Percentiles rank a stretch among this genome's conserved stretches.
These are phyloP conservation scores for Podarcis siculus DNA, from an alignment of 2,797 vertebrate genomes.

Conservation along the genomic window DNA sequence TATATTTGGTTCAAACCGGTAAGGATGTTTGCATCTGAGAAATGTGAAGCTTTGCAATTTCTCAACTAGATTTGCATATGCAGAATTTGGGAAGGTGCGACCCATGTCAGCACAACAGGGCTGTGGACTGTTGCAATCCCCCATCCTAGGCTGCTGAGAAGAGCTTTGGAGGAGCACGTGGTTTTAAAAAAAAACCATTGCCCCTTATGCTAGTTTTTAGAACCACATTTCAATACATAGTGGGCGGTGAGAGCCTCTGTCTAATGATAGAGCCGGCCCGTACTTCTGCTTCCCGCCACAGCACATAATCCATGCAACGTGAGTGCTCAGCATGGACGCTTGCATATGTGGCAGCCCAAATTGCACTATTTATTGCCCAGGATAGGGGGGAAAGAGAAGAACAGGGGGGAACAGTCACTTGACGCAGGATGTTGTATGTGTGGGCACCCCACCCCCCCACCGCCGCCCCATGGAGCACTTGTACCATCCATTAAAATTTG, in stretches of 20 bases:
- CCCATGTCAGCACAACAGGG: not conserved
- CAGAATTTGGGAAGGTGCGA: slow-evolving; percentile 25
- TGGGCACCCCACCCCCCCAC: not conserved
- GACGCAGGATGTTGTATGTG: not conserved
- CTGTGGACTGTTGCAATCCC: not conserved
- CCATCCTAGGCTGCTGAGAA: not conserved
- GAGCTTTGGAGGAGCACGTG: not conserved
- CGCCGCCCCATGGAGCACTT: not conserved
- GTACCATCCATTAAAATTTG: not conserved
- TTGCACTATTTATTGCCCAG: not conserved
- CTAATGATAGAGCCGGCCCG: not conserved
- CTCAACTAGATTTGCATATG: slow-evolving; percentile 59
- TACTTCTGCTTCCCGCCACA: not conserved
- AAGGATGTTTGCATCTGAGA: slow-evolving; percentile 42
- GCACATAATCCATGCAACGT: not conserved
- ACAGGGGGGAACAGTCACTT: too few relatives aligned
- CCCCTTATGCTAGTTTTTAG: too few relatives aligned
- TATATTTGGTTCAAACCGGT: slow-evolving; percentile 52
- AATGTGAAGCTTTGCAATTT: slow-evolving; percentile 4
- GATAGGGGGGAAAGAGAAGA: too few relatives aligned
- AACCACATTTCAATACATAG: not conserved
- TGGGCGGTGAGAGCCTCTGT: not conserved
- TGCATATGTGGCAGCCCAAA: not conserved
- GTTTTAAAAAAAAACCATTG: not conserved
- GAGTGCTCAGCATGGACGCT: not conserved